Evolutionary conservation across 2,113 vertebrate species (phyloP).

Genomic region (Xiphophorus couchianus): DNA sequence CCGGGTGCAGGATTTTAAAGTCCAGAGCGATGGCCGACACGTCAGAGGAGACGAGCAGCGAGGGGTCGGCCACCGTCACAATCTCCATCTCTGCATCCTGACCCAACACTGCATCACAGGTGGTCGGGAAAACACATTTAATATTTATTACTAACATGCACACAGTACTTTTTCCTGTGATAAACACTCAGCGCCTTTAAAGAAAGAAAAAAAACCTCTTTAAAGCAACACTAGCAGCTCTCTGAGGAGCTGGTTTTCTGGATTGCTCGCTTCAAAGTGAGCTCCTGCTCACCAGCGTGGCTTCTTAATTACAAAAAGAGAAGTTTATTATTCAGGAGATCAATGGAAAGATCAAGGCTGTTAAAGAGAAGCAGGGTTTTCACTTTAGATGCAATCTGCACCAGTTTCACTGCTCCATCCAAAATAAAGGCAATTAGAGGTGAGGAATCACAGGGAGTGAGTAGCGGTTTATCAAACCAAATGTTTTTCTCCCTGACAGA

Average conservation of each 20-base stretch:
- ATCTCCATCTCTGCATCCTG: conserved; percentile 87
- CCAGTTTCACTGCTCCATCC: conserved; percentile 46
- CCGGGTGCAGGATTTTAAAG: conserved; percentile 93
- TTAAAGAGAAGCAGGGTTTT: conserved; percentile 54
- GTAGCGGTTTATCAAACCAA: conserved; percentile 29
- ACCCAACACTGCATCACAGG: conserved; percentile 49
- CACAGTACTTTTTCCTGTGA: conserved; percentile 4
- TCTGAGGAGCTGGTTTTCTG: conserved; percentile 41
- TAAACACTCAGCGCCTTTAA: background rate
- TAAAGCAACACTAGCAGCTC: conserved; percentile 63
- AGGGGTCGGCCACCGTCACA: conserved; percentile 81
- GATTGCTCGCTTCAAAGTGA: conserved; percentile 50
- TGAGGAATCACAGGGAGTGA: conserved; percentile 3
- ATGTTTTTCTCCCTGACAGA: conserved; percentile 29
- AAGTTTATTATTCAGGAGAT: conserved; percentile 76
- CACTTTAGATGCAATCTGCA: conserved; percentile 46
- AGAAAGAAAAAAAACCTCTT: background rate
- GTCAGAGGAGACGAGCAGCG: conserved; percentile 78
- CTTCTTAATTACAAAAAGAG: conserved; percentile 77
- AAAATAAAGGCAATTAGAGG: conserved; percentile 66
- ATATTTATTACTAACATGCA: conserved; percentile 41
- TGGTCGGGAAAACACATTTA: background rate
- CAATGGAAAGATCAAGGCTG: conserved; percentile 71
- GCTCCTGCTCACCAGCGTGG: conserved; percentile 43
- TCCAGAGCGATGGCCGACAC: conserved; percentile 88